Evolutionary conservation across 53 echinoderm and acorn worm species (phyloP).

Genomic region (Astropecten irregularis): DNA sequence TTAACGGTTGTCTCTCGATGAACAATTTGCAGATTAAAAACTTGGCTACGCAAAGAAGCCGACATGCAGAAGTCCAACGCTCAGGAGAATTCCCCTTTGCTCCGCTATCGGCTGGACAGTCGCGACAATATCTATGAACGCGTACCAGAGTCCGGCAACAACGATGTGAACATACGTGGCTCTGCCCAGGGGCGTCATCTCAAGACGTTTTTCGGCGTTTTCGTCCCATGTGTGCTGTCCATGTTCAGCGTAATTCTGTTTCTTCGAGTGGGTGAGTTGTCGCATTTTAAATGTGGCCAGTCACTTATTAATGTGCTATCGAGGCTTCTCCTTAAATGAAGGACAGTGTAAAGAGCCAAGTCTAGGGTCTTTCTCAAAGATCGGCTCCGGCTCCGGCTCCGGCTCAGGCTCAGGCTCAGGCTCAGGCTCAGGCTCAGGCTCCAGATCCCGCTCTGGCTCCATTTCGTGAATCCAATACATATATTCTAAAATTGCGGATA

Average conservation of each 20-base stretch:
- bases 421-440: too few species aligned
- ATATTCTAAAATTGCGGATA: too few species aligned
- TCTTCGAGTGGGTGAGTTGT: constrained; percentile 75
- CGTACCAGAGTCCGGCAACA: background rate
- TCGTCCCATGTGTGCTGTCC: constrained; percentile 91
- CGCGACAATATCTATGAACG: background rate
- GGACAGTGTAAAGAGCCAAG: too few species aligned
- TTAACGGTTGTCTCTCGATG: background rate
- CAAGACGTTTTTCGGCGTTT: constrained; percentile 81
- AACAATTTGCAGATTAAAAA: constrained; percentile 32
- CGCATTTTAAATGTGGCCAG: too few species aligned
- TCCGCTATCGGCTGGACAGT: constrained; percentile 81
- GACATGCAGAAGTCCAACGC: constrained; percentile 8
- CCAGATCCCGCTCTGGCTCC: too few species aligned
- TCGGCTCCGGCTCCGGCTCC: too few species aligned
- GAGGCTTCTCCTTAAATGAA: too few species aligned
- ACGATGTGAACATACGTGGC: background rate
- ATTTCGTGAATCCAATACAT: too few species aligned
- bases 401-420: too few species aligned
- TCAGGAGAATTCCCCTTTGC: constrained; percentile 76
- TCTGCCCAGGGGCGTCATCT: constrained; percentile 49
- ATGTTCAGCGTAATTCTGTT: constrained; percentile 96
- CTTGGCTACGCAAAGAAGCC: constrained; percentile 31
- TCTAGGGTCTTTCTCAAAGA: too few species aligned
- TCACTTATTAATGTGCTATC: too few species aligned